These are phyloP conservation scores for Leptinotarsa texana DNA, from an alignment of 1,140 invertebrate species.

Conservation along the genomic window DNA sequence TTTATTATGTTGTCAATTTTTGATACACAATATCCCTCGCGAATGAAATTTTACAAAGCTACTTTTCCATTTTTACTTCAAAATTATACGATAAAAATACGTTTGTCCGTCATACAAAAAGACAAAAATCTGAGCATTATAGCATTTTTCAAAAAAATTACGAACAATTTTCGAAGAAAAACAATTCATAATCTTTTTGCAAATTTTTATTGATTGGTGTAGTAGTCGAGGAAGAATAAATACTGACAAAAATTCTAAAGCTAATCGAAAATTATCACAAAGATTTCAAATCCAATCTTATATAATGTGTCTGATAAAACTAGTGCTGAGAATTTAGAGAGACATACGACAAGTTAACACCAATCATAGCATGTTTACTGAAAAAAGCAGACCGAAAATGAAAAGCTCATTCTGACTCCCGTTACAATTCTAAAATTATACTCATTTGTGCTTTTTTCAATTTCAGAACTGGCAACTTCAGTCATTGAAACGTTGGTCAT, in stretches of 20 bases:
- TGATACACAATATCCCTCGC: conserved; percentile 56
- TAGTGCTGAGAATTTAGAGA: conserved; percentile 29
- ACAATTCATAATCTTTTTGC: conserved; percentile 12
- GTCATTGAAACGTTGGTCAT: conserved; percentile 33
- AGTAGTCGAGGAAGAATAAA: conserved; percentile 34
- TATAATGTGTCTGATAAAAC: conserved; percentile 35
- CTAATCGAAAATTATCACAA: conserved; percentile 39
- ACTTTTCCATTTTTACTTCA: conserved; percentile 44
- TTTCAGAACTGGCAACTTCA: conserved; percentile 39
- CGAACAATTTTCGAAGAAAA: not conserved
- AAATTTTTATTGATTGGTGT: conserved; percentile 37
- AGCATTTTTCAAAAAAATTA: conserved; percentile 28
- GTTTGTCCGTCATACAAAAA: conserved; percentile 33
- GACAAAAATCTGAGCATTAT: conserved; percentile 46
- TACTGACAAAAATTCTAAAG: conserved; percentile 32
- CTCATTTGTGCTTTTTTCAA: conserved; percentile 25
- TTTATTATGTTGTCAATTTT: conserved; percentile 55
- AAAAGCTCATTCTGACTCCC: conserved; percentile 1
- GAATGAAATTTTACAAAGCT: conserved; percentile 56
- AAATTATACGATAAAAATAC: conserved; percentile 43
- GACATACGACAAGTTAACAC: conserved; percentile 38
- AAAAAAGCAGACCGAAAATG: conserved; percentile 13
- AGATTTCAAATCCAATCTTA: conserved; percentile 32
- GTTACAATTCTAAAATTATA: not conserved
- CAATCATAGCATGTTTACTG: conserved; percentile 34